These are phyloP conservation scores for Erethizon dorsatum DNA, from an alignment of 2,797 vertebrate genomes.

Conservation along the genomic window DNA sequence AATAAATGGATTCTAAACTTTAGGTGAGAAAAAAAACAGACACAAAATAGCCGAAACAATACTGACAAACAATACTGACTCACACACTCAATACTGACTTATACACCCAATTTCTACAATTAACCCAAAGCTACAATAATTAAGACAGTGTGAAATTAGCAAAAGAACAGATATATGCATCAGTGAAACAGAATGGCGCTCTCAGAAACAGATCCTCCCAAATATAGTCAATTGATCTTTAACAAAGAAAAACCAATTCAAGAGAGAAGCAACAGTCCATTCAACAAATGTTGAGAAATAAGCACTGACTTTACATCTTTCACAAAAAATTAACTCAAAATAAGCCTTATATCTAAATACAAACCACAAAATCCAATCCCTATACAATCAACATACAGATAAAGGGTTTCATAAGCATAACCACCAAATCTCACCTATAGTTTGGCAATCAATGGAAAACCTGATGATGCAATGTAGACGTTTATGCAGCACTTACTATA, in stretches of 20 bases:
- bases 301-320: background rate
- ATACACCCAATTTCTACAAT: background rate
- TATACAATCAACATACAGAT: background rate
- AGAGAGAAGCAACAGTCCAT: background rate
- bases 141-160: background rate
- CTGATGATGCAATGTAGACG: background rate
- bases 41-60: background rate
- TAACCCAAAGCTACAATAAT: constrained; percentile 26
- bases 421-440: background rate
- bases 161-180: background rate
- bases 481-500: background rate
- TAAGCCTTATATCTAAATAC: background rate
- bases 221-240: constrained; percentile 4
- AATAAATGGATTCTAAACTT: constrained; percentile 52
- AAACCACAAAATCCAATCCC: background rate
- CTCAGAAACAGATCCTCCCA: background rate
- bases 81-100: background rate
- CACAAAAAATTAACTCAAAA: constrained; percentile 38
- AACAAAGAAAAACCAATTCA: constrained; percentile 44
- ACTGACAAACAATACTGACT: background rate
- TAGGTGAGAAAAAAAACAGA: background rate
- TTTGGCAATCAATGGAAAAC: background rate
- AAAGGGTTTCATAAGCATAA: background rate
- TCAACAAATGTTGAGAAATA: background rate
- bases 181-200: background rate